Evolutionary conservation across 2,888 invertebrate species (phyloP).

Genomic region (Platycnemis pennipes): DNA sequence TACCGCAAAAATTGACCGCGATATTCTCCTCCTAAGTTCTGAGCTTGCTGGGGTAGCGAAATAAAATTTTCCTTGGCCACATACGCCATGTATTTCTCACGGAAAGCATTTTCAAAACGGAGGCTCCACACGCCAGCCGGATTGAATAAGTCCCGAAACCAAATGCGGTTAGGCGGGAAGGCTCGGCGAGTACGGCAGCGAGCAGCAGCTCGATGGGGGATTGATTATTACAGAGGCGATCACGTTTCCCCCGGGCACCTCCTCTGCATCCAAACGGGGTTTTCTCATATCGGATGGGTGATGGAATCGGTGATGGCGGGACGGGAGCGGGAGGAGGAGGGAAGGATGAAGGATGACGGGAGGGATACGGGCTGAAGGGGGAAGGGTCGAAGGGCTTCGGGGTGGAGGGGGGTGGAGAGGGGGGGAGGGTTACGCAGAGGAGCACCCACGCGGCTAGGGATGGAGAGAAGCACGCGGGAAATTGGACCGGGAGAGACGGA

Average conservation of each 20-base stretch:
- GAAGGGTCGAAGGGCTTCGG: background rate
- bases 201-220: background rate
- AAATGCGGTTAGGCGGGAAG: background rate
- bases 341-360: background rate
- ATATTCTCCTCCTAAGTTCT: too few relatives aligned
- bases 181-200: background rate
- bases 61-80: too few relatives aligned
- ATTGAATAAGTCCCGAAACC: background rate
- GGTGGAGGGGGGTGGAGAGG: background rate
- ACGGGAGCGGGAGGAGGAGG: background rate
- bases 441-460: background rate
- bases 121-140: background rate
- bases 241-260: background rate
- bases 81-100: too few relatives aligned
- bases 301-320: background rate
- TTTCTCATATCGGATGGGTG: conserved; percentile 25
- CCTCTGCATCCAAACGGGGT: conserved; percentile 29
- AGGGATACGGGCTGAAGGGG: background rate
- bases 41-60: too few relatives aligned
- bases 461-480: background rate
- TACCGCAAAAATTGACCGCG: background rate
- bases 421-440: too few relatives aligned
- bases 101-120: conserved; percentile 14
- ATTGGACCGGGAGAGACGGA: background rate
- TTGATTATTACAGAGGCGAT: conserved; percentile 10